Percentiles rank a stretch among this genome's conserved stretches.
Evolutionary conservation across 92 coral and sea anemone species (phyloP).

Genomic region (Heteractis magnifica): DNA sequence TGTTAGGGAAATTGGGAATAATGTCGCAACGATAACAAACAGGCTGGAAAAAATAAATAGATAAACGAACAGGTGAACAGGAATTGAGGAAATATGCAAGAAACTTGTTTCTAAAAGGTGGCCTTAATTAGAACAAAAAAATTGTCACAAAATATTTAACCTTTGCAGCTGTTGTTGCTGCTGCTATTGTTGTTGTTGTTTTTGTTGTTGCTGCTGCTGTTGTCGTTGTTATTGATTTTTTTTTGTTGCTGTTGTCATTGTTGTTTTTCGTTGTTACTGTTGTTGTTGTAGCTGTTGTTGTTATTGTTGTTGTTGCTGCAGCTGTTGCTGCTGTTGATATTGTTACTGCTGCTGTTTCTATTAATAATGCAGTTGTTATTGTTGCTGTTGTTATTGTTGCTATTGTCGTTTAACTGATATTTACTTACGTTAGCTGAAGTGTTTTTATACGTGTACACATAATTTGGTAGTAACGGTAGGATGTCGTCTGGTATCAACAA

Average conservation of each 20-base stretch:
- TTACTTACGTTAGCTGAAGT: constrained; percentile 6
- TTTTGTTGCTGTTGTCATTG: background rate
- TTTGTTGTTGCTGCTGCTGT: no score
- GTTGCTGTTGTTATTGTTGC: background rate
- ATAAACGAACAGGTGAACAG: background rate
- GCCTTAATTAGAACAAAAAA: no score
- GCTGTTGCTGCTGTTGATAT: background rate
- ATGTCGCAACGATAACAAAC: constrained; percentile 70
- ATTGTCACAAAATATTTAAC: no score
- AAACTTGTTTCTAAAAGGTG: no score
- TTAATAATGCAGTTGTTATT: no score
- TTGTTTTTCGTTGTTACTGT: no score
- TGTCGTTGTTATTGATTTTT: no score
- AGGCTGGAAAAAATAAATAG: constrained; percentile 35
- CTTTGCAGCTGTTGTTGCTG: no score
- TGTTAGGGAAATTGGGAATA: constrained; percentile 51
- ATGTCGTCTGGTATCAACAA: constrained; percentile 66
- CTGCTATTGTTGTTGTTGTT: no score
- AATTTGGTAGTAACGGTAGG: constrained; percentile 67
- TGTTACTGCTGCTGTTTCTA: background rate
- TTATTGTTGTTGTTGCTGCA: background rate
- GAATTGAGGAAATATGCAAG: background rate
- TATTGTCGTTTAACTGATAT: background rate
- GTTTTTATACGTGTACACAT: constrained; percentile 38
- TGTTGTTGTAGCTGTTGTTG: no score